Base-by-base conservation (phyloP, 2,797 vertebrate genomes). In the Chloroceryle inda region DNA sequence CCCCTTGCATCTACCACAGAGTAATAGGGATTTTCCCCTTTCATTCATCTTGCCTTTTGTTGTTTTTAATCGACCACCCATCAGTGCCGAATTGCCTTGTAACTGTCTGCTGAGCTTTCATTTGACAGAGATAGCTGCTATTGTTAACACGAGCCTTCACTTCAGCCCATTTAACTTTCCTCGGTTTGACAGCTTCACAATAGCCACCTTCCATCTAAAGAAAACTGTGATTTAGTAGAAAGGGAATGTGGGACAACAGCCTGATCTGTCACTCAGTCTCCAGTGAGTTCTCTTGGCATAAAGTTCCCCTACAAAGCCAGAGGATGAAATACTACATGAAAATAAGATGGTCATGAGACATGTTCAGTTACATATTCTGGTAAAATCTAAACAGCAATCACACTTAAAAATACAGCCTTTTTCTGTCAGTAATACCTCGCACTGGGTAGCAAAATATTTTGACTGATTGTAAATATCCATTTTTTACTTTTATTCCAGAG, bases 171-270 rank as follows among this genome's bases (percentile, higher is more conserved):
- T 98, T 97, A 98, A 98, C 95, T 96, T 96, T 96, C 95, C 94
- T 97, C 96, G 81, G 88, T 97, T 96, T 98, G 98, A 98, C 97
- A 98, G 97, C 93, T 98, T 96, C 96, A 98, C 97, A 98, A 98
- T 97, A 97, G 97, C 92, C 85, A 97, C 96, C 94, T 98, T 98
- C 94, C 92, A 96, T 96, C 80, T 86, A 97, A 97, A 98, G 97
- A 96, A 98, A 97, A 97, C 96, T 93, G 96, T 97, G 97, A 98
- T 98, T 98, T 98, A 98, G 97, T 95, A 96, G 96, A 95, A 93
- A 97, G 95, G 97, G 97, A 98, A 98, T 97, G 94, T 98, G 97
- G 94, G 96, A 97, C 96, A 97, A 97, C 93, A 96, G 96, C 89
- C 75, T 93, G 92, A 91, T 97, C 94, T 95, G 89, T 97, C 93